These are phyloP conservation scores for Xestia xanthographa DNA, from an alignment of 2,888 invertebrate genomes.

Conservation along the genomic window DNA sequence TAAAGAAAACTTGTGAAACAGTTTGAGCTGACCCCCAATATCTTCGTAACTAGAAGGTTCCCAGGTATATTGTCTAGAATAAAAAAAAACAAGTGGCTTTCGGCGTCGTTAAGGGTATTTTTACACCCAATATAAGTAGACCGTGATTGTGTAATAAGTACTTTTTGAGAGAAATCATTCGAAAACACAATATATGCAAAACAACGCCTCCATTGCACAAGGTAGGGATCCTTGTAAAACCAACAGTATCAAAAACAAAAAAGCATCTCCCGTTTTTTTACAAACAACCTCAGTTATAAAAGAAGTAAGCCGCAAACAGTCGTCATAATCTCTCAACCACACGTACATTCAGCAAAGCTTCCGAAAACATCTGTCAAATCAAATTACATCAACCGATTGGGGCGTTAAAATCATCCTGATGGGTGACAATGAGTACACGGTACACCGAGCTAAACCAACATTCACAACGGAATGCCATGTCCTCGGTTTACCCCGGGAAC, in stretches of 20 bases:
- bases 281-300: slow-evolving; percentile 5
- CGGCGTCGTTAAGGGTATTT: no score
- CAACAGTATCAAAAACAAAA: not conserved
- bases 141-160: not conserved
- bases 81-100: no score
- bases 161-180: not conserved
- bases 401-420: slow-evolving; percentile 82
- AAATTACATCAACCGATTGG: slow-evolving; percentile 76
- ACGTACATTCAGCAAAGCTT: slow-evolving; percentile 37
- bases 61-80: no score
- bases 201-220: not conserved
- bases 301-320: slow-evolving; percentile 40
- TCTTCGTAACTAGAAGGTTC: no score
- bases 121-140: no score
- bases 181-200: not conserved
- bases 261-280: slow-evolving; percentile 8
- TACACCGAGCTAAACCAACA: slow-evolving; percentile 84
- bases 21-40: no score
- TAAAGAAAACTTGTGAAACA: no score
- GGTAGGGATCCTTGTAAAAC: not conserved
- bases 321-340: slow-evolving; percentile 49
- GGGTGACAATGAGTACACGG: slow-evolving; percentile 83
- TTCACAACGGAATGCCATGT: slow-evolving; percentile 75
- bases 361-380: slow-evolving; percentile 83
- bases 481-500: slow-evolving; percentile 80